A percentile compares a stretch with the other conserved stretches of the same genome.
phyloP scores from a whole-genome alignment of 2,113 vertebrate genomes.

The Daphoenositta chrysoptera region DNA sequence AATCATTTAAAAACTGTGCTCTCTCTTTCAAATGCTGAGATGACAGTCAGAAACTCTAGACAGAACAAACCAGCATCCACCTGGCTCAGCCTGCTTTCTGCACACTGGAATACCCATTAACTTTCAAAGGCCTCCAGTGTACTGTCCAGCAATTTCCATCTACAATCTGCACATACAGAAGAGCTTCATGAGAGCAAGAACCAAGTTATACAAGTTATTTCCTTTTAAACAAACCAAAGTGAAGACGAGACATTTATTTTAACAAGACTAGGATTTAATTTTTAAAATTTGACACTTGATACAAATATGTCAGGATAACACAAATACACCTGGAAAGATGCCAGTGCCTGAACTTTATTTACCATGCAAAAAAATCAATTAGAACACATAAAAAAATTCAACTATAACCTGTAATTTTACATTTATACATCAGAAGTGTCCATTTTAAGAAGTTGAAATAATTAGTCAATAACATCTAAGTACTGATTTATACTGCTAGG shows the following conservation, averaged over 20 bases:
- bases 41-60: not conserved
- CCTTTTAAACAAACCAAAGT: slow-evolving; percentile 21
- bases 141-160: not conserved
- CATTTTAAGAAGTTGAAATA: slow-evolving; percentile 75
- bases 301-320: slow-evolving; percentile 77
- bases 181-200: not conserved
- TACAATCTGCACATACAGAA: not conserved
- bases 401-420: slow-evolving; percentile 77
- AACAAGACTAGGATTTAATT: slow-evolving; percentile 73
- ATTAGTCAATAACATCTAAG: slow-evolving; percentile 68
- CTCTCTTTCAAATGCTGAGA: not conserved
- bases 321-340: slow-evolving; percentile 78
- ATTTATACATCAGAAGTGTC: slow-evolving; percentile 80
- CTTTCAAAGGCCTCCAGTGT: not conserved
- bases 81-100: not conserved
- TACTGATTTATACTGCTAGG: slow-evolving; percentile 60
- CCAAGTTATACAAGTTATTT: not conserved
- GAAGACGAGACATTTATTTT: slow-evolving; percentile 63
- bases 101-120: not conserved
- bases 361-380: slow-evolving; percentile 78
- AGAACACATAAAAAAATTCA: slow-evolving; percentile 71
- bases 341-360: slow-evolving; percentile 77
- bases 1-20: not conserved
- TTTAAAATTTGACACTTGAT: slow-evolving; percentile 72
- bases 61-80: not conserved